A percentile compares a stretch with the other conserved stretches of the same genome.
Conservation (phyloP, 1,140 invertebrate species). For the Semibalanus balanoides region DNA sequence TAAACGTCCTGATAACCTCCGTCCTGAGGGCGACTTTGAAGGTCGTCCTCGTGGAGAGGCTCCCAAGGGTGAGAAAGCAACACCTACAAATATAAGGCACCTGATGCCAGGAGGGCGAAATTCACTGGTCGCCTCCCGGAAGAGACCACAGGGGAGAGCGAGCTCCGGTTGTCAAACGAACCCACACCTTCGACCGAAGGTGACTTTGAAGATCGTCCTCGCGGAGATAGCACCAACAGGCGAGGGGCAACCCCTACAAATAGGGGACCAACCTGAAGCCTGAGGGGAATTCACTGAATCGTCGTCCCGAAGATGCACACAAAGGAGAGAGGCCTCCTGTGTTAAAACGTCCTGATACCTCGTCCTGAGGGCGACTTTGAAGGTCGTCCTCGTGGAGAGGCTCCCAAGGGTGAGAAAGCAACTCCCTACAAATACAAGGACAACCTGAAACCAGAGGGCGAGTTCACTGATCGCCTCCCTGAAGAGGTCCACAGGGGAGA, state of each 20-base stretch:
- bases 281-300: slow-evolving; percentile 27
- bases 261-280: slow-evolving; percentile 19
- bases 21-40: slow-evolving; percentile 15
- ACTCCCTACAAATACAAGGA: slow-evolving; percentile 33
- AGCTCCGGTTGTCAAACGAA: slow-evolving; percentile 20
- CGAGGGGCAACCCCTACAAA: slow-evolving; percentile 23
- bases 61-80: slow-evolving; percentile 15
- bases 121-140: slow-evolving; percentile 15
- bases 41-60: slow-evolving; percentile 10
- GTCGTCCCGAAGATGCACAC: slow-evolving; percentile 29
- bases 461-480: slow-evolving; percentile 29
- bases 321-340: slow-evolving; percentile 4
- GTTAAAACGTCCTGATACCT: slow-evolving; percentile 16
- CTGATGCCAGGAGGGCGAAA: slow-evolving; percentile 30
- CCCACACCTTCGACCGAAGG: slow-evolving; percentile 41
- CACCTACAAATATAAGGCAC: slow-evolving; percentile 37
- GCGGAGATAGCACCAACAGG: slow-evolving; percentile 24
- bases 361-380: slow-evolving; percentile 16
- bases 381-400: slow-evolving; percentile 10
- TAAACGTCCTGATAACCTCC: slow-evolving; percentile 16
- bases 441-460: slow-evolving; percentile 42
- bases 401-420: slow-evolving; percentile 12
- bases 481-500: slow-evolving; percentile 17
- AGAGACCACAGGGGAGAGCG: slow-evolving; percentile 18
- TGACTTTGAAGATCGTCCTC: slow-evolving; percentile 31